Conservation (phyloP, 2,888 invertebrate species). For the Thelaira solivaga region DNA sequence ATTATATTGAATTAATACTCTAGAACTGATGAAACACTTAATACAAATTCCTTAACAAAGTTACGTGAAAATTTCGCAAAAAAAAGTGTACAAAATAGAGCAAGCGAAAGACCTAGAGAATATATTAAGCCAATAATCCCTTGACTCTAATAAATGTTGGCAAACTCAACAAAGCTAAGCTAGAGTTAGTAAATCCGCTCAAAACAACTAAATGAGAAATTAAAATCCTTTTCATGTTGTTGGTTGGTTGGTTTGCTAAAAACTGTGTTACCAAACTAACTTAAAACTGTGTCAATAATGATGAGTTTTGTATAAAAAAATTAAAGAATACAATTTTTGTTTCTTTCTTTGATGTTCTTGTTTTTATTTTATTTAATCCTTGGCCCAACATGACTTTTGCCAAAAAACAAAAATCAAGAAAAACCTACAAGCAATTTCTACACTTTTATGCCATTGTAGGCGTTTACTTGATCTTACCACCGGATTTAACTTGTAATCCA, state of each 20-base stretch:
- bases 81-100: not conserved
- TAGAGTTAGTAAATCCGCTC: slow-evolving; percentile 27
- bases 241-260: not conserved
- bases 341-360: not conserved
- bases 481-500: slow-evolving; percentile 74
- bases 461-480: slow-evolving; percentile 76
- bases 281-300: slow-evolving; percentile 46
- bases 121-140: slow-evolving; percentile 50
- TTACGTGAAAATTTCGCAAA: slow-evolving; percentile 45
- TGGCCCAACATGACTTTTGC: slow-evolving; percentile 73
- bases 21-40: too few relatives aligned
- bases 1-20: too few relatives aligned
- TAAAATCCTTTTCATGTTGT: slow-evolving; percentile 9
- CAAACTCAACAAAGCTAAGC: slow-evolving; percentile 58
- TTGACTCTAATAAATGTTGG: slow-evolving; percentile 60
- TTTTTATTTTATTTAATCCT: slow-evolving; percentile 64
- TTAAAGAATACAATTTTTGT: slow-evolving; percentile 8
- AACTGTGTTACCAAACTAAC: not conserved
- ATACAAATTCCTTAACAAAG: not conserved
- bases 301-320: not conserved
- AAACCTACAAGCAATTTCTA: not conserved
- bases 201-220: slow-evolving; percentile 16
- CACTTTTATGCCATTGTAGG: slow-evolving; percentile 67
- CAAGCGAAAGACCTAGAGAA: not conserved
- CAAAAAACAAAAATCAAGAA: slow-evolving; percentile 24